These are phyloP conservation scores for Isoperla grammatica DNA, from an alignment of 2,888 invertebrate species.

Conservation along the genomic window DNA sequence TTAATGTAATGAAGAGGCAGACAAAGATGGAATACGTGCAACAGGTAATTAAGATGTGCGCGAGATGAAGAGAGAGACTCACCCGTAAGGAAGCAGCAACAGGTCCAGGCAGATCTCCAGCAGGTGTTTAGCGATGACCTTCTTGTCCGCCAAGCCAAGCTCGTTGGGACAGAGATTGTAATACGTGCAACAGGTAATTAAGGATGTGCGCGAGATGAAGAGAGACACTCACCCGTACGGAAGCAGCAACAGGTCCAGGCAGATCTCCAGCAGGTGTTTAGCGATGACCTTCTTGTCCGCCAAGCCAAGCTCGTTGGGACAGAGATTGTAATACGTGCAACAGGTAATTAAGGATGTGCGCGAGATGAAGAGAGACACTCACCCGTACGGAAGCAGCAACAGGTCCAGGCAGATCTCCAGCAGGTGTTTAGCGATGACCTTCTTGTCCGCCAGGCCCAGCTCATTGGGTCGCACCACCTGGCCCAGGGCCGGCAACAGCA, in stretches of 20 bases:
- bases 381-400: slow-evolving; percentile 82
- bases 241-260: slow-evolving; percentile 76
- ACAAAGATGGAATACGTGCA: background rate
- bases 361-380: no score
- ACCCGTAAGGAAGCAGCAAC: slow-evolving; percentile 81
- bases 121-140: slow-evolving; percentile 63
- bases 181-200: background rate
- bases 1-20: no score
- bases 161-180: no score
- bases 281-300: slow-evolving; percentile 67
- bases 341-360: background rate
- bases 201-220: no score
- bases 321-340: background rate
- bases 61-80: no score
- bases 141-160: no score
- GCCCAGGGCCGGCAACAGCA: slow-evolving; percentile 74
- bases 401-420: slow-evolving; percentile 76
- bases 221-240: slow-evolving; percentile 76
- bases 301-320: no score
- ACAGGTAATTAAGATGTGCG: background rate
- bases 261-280: slow-evolving; percentile 64
- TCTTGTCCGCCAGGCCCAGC: slow-evolving; percentile 47
- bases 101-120: slow-evolving; percentile 76
- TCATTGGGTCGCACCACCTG: slow-evolving; percentile 46
- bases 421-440: slow-evolving; percentile 63